These are phyloP conservation scores for Eriocheir sinensis DNA, from an alignment of 1,140 invertebrate genomes.

Conservation along the genomic window DNA sequence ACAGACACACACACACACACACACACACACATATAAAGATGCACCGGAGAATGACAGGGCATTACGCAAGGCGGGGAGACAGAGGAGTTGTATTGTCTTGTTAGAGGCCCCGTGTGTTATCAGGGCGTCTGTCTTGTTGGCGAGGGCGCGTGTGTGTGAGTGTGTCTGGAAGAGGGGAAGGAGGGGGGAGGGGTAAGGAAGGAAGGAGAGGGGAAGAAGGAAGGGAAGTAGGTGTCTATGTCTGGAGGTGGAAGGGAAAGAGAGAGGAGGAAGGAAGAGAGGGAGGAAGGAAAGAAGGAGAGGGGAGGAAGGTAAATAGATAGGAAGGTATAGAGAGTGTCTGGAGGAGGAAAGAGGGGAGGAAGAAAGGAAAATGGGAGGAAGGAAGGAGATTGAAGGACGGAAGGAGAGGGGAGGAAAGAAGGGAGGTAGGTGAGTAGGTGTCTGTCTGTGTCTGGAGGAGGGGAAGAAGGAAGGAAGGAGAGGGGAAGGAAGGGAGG, in stretches of 20 bases:
- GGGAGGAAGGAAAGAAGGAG: not conserved
- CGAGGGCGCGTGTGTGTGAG: slow-evolving; percentile 34
- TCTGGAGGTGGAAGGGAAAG: not conserved
- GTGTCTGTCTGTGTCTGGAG: not conserved
- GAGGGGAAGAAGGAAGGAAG: not conserved
- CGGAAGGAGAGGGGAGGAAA: not conserved
- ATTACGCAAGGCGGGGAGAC: not conserved
- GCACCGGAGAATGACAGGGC: not conserved
- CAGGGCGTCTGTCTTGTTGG: too few relatives aligned
- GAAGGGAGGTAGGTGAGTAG: not conserved
- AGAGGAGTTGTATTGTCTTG: too few relatives aligned
- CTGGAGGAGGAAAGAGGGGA: not conserved
- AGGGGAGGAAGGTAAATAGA: not conserved
- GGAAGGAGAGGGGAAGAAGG: not conserved
- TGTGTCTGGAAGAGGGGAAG: not conserved
- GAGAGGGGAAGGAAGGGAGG: not conserved
- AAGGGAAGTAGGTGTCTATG: too few relatives aligned
- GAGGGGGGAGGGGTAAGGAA: not conserved
- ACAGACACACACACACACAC: slow-evolving; percentile 2
- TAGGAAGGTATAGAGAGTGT: not conserved
- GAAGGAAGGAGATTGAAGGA: not conserved
- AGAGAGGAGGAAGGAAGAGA: not conserved
- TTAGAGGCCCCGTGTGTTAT: too few relatives aligned
- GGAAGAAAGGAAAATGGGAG: not conserved
- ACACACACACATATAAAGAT: not conserved